Evolutionary conservation across 1,140 invertebrate species (phyloP), one percentile per base, ranked within the genome.

Genomic region (Drosophila lini): DNA sequence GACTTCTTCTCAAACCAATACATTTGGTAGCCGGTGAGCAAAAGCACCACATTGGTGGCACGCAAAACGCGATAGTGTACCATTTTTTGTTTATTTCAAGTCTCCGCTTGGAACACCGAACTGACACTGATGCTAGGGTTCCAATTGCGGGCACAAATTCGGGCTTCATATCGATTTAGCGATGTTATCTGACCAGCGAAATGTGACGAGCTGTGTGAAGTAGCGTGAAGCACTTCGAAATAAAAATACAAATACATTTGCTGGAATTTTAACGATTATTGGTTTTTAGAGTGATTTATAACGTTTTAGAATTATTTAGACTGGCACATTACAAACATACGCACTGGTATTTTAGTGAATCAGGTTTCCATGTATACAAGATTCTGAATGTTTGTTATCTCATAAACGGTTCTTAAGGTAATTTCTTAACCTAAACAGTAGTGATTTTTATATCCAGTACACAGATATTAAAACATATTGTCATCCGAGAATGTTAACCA

Each of bases 11-110:
- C 90, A 38, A 85, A 86, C 71, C 63, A 79, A 63, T 89, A 78
- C 47, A 90, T 34, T 58, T 91, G 90, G 45, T 91, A 91, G 10
- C 80, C 90, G 7, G 58, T 76, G 8, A 91, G 19, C 15, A 89
- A 13, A 3, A 91, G 55, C 47, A 90, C 57, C 3, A 76, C 40
- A 58, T 88, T 91, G 4, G 74, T 81, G 22, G 53, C 41, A 8
- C 79, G 65, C 40, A 91, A 42, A 38, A 91, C 67, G 4, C 90
- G 86, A n/a, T 44, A 31, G 16, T 62, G 28, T 56, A 89, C 77
- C 90, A 91, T 91, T 47, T 15, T 34, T n/a, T 2, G 5, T 34
- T 16, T 50, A 19, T 36, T 16, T 52, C 1, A 8, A 65, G 38
- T 48, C 5, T n/a, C 16, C 34, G 32, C 15, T 50, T 28, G 32